phyloP scores from a whole-genome alignment of 2,113 vertebrate species.

The Galbula dea region DNA sequence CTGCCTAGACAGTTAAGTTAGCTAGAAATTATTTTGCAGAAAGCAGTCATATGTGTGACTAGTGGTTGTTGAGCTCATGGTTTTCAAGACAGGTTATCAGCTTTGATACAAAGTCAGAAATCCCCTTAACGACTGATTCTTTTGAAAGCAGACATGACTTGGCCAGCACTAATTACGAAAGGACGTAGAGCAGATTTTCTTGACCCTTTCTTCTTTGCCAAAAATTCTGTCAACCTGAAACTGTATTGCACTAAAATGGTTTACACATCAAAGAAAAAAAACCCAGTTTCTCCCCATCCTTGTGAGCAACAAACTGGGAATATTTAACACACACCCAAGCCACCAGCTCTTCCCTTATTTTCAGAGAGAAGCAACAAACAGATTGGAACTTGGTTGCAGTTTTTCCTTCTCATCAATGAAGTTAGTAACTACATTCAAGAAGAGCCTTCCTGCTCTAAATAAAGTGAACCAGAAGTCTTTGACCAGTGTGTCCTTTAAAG shows the following conservation, averaged over 20 bases:
- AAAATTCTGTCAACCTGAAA: background rate
- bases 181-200: background rate
- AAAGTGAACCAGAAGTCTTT: background rate
- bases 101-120: background rate
- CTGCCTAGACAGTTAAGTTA: too few relatives aligned
- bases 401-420: background rate
- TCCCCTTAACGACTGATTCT: background rate
- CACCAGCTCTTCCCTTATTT: background rate
- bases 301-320: background rate
- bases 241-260: background rate
- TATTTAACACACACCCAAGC: background rate
- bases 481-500: background rate
- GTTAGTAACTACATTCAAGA: background rate
- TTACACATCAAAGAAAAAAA: background rate
- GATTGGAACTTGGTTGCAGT: background rate
- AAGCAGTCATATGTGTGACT: background rate
- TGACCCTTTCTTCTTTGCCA: background rate
- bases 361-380: background rate
- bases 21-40: too few relatives aligned
- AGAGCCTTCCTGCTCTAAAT: background rate
- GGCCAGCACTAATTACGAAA: background rate
- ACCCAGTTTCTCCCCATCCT: background rate
- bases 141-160: background rate
- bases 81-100: background rate
- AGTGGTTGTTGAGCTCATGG: background rate